These are phyloP conservation scores for Watsonalla binaria DNA, from an alignment of 2,888 invertebrate species.

Conservation along the genomic window DNA sequence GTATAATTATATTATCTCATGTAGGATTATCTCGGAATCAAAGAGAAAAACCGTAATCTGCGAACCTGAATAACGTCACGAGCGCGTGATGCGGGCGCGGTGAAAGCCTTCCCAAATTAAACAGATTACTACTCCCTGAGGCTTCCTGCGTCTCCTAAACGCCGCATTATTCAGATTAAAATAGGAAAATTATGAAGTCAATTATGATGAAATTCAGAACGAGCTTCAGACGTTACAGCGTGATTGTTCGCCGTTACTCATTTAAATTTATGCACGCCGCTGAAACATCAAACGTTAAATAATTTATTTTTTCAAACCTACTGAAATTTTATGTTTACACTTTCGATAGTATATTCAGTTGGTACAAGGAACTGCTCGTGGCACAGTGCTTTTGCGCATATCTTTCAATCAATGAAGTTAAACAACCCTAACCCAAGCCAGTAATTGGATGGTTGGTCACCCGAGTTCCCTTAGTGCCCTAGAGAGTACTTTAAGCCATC, in stretches of 20 bases:
- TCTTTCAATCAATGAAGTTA: too few relatives aligned
- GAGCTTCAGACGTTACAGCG: constrained; percentile 21
- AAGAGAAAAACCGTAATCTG: constrained; percentile 8
- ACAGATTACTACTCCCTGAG: constrained; percentile 40
- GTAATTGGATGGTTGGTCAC: too few relatives aligned
- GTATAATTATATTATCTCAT: neutral
- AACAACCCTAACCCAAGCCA: too few relatives aligned
- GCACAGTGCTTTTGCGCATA: too few relatives aligned
- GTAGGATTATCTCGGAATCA: constrained; percentile 1
- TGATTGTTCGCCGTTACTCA: constrained; percentile 29
- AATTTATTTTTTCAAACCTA: constrained; percentile 13
- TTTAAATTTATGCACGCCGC: constrained; percentile 40
- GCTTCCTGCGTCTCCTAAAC: constrained; percentile 30
- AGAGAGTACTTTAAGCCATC: too few relatives aligned
- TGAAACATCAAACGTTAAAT: constrained; percentile 23
- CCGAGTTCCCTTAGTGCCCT: too few relatives aligned
- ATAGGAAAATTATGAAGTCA: constrained; percentile 44
- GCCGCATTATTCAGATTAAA: constrained; percentile 51
- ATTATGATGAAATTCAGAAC: constrained; percentile 34
- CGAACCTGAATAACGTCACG: constrained; percentile 12
- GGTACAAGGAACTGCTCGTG: too few relatives aligned
- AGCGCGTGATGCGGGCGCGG: constrained; percentile 22
- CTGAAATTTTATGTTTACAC: constrained; percentile 1
- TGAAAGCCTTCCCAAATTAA: constrained; percentile 34
- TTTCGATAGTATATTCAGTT: too few relatives aligned